Base-by-base conservation (phyloP, 2,113 vertebrate species). In the Podarcis raffonei region DNA sequence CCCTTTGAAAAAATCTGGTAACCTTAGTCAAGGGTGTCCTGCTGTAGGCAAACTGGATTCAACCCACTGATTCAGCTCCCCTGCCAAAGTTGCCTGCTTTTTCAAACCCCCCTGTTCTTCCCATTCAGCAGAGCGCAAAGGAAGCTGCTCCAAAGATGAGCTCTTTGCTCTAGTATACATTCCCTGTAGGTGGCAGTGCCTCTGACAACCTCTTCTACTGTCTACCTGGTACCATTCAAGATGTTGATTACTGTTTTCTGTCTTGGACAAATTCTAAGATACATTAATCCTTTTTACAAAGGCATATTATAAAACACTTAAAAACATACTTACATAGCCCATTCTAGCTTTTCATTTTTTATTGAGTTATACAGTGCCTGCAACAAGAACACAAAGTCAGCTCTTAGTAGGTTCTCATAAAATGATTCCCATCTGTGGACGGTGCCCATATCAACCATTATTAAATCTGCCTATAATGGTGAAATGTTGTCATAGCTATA, bases 321-420 rank as follows among this genome's bases (percentile, higher is more conserved):
- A 39, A 82, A 18, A 8, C 82, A 90, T 97, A 99, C 99, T 99
- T 96, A 99, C 99, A 99, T 98, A 87, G 99, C 98, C 99, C 99
- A 99, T 94, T 99, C 98, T 48, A 99, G 97, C 96, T 99, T 99
- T 94, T 99, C 99, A 68, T 99, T 99, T 97, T 99, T 99, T 97
- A 99, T 99, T 39, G 99, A 99, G 96, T 98, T 99, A 92, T 99
- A 99, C 42, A 99, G 97, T 72, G 98, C 96, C 99, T 99, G 96
- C 83, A 92, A 94, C 88, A 94, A 94, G 69, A 92, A 91, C 92
- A 93, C 5, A 81, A 22, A 25, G 48, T 95, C 89, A 95, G 91
- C 62, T 77, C 77, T 75, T 69, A 69, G 84, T 42, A 74, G 88
- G 48, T 83, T 6, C 2, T 11, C 37, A 2, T 83, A 88, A 84